Percentiles rank a stretch among this genome's conserved stretches.
These are phyloP conservation scores for Nudaria mundana DNA, from an alignment of 2,888 invertebrate species.

Conservation along the genomic window DNA sequence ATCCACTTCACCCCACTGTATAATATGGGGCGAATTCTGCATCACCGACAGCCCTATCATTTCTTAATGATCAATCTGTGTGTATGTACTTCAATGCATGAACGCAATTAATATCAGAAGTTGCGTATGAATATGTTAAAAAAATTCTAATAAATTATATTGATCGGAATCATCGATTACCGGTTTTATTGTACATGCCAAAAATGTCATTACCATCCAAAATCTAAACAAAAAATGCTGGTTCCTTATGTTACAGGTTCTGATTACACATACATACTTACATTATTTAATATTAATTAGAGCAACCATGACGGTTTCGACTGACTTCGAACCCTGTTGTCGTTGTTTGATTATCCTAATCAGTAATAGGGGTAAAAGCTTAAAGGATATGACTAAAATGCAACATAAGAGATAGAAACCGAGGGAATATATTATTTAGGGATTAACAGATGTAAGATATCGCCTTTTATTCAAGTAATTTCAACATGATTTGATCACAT, in stretches of 20 bases:
- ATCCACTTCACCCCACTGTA: neutral
- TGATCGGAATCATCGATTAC: constrained; percentile 9
- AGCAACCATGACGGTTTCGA: neutral
- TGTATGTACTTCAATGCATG: no score
- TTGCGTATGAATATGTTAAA: constrained; percentile 6
- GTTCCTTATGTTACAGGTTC: neutral
- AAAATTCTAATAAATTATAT: constrained; percentile 15
- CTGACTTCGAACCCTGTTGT: no score
- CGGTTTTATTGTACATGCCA: constrained; percentile 6
- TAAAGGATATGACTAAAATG: no score
- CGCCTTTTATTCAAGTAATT: no score
- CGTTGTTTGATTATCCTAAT: no score
- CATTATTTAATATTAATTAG: neutral
- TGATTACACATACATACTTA: neutral
- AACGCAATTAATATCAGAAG: constrained; percentile 4
- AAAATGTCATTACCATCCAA: constrained; percentile 2
- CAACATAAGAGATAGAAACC: no score
- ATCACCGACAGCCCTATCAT: constrained; percentile 13
- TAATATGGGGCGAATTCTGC: neutral
- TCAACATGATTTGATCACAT: no score
- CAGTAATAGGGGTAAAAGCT: no score
- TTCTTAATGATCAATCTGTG: no score
- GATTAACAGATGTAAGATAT: no score
- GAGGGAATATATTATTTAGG: no score
- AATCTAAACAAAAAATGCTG: constrained; percentile 3